Evolutionary conservation across 2,113 vertebrate species (phyloP), one percentile per base, ranked within the genome.

Genomic region (Danionella cerebrum): DNA sequence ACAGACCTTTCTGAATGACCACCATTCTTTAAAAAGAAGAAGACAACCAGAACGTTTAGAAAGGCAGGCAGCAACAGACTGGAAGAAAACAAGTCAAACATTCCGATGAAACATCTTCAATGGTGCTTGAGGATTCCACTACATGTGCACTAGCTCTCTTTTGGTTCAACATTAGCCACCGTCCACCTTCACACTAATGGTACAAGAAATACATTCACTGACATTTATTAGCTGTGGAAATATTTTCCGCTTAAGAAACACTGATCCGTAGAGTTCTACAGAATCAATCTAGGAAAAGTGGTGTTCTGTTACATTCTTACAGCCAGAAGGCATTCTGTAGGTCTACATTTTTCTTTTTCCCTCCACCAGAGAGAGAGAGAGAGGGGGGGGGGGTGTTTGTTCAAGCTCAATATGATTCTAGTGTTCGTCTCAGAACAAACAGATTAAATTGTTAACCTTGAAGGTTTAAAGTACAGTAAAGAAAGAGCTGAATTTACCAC

Each of bases 121-220:
- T n/a, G n/a, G n/a, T n/a, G n/a, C n/a, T n/a, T n/a, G n/a, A n/a
- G n/a, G n/a, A n/a, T n/a, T n/a, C n/a, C n/a, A n/a, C n/a, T n/a
- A n/a, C n/a, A n/a, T n/a, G n/a, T n/a, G 14, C 1, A 8, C 24
- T 58, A 8, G 11, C 10, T 18, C 39, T 13, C 24, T 14, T 25
- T 44, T n/a, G 10, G 38, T 31, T 60, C 16, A 45, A n/a, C 42
- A 6, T 39, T 13, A 19, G 14, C 39, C 22, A 38, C 42, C 22
- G 10, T 60, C 57, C 45, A 19, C 45, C 57, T n/a, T 60, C 25
- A 60, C 57, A 44, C 45, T 60, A 60, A 60, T 60, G 39, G 39
- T 29, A 60, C 57, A 7, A 45, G 57, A 38, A 19, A 12, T 60
- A 39, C 57, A 60, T 60, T 60, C 57, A 31, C 57, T 31, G 39